Percentiles rank a stretch among this genome's conserved stretches.
Evolutionary conservation across 2,113 vertebrate genomes (phyloP).

Genomic region (human (Homo sapiens)): DNA sequence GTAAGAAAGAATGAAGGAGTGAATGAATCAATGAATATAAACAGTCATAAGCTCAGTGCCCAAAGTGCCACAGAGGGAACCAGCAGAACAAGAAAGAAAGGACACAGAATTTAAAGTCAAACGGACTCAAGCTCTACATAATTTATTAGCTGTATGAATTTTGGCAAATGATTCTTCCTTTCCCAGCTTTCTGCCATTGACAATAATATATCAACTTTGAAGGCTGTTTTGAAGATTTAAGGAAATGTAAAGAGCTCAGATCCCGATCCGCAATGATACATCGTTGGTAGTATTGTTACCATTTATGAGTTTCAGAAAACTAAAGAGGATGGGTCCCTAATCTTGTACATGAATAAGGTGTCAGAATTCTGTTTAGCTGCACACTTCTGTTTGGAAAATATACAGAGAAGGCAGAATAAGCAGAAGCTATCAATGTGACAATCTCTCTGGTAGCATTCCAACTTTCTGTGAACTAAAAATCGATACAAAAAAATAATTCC

Average conservation of each 20-base stretch:
- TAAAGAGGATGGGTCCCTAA: too few relatives aligned
- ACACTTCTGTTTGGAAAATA: not conserved
- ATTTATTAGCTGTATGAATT: not conserved
- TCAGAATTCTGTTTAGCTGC: not conserved
- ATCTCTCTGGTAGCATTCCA: not conserved
- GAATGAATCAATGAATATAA: not conserved
- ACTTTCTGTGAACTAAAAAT: slow-evolving; percentile 1
- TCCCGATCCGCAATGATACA: rapidly evolving
- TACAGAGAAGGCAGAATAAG: not conserved
- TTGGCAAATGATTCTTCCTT: not conserved
- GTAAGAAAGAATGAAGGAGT: not conserved
- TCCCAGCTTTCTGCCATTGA: not conserved
- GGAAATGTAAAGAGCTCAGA: not conserved
- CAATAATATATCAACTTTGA: not conserved
- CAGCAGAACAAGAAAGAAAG: not conserved
- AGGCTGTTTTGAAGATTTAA: not conserved
- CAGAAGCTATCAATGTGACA: not conserved
- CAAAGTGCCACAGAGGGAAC: not conserved
- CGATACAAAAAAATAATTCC: not conserved
- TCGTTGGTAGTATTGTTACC: rapidly evolving
- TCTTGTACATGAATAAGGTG: too few relatives aligned
- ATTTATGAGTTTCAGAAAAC: not conserved
- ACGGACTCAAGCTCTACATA: not conserved
- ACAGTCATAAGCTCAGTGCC: not conserved
- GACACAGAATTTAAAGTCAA: not conserved